Evolutionary conservation across 2,113 vertebrate species (phyloP).

Genomic region (Protomyctophum bolini): DNA sequence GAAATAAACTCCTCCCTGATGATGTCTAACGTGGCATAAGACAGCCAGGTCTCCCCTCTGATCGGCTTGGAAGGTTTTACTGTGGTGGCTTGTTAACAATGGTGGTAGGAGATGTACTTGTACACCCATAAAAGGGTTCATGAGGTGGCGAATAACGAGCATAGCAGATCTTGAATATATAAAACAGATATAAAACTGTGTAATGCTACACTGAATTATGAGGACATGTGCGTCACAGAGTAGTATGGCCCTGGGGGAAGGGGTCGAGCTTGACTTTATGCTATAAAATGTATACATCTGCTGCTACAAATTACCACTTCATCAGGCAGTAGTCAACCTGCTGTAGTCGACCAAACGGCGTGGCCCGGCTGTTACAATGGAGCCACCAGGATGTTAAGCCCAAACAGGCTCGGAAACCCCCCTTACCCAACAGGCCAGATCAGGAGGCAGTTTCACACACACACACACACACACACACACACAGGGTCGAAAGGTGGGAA

Average conservation of each 20-base stretch:
- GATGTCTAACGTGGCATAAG: conserved; percentile 7
- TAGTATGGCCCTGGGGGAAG: conserved; percentile 7
- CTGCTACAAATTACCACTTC: conserved; percentile 5
- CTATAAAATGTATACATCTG: conserved; percentile 35
- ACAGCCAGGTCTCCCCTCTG: neutral
- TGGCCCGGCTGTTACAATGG: no score
- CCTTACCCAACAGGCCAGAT: no score
- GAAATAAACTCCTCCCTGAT: no score
- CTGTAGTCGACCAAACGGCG: no score
- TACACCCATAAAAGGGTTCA: conserved; percentile 38
- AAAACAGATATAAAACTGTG: conserved; percentile 15
- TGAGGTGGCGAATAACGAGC: conserved; percentile 11
- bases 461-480: neutral
- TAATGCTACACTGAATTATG: conserved; percentile 3
- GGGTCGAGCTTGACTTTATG: conserved; percentile 30
- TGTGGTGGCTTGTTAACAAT: conserved; percentile 5
- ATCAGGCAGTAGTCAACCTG: neutral
- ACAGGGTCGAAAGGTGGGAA: no score
- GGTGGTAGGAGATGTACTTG: conserved; percentile 16
- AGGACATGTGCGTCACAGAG: neutral
- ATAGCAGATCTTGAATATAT: conserved; percentile 12
- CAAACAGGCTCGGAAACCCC: no score
- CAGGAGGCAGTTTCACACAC: no score
- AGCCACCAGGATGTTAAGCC: no score
- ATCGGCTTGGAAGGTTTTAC: neutral